phyloP scores from a whole-genome alignment of 2,888 invertebrate species.

The Rugalucina vietnamica region DNA sequence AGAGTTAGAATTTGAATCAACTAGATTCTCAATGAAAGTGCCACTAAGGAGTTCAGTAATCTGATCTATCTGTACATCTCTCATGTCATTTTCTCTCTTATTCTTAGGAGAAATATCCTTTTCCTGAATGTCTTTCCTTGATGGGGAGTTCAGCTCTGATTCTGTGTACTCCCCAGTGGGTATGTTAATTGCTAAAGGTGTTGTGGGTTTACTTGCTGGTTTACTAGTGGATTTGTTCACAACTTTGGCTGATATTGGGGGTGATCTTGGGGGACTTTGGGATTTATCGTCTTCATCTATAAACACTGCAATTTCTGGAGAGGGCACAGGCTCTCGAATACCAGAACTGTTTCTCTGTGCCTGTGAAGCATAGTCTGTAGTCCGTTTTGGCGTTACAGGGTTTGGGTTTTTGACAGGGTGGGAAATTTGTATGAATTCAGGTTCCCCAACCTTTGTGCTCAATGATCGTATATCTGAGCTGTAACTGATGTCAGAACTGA shows the following conservation, averaged over 20 bases:
- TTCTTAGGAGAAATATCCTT: conserved; percentile 44
- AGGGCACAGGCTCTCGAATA: conserved; percentile 65
- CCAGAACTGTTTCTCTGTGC: conserved; percentile 42
- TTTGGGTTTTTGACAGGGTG: conserved; percentile 71
- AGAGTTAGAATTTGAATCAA: background rate
- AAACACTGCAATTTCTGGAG: conserved; percentile 56
- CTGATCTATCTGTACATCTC: conserved; percentile 72
- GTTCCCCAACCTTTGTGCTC: conserved; percentile 58
- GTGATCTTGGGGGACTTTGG: background rate
- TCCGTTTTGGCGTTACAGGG: conserved; percentile 47
- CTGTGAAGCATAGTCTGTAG: conserved; percentile 50
- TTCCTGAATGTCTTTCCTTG: conserved; percentile 28
- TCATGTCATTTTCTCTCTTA: conserved; percentile 64
- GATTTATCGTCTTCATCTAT: conserved; percentile 21
- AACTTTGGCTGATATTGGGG: conserved; percentile 35
- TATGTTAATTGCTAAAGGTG: conserved; percentile 73
- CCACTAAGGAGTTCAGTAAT: conserved; percentile 67
- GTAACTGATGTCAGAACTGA: conserved; percentile 1
- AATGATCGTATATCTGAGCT: conserved; percentile 18
- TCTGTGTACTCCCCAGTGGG: conserved; percentile 77
- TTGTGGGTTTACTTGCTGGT: conserved; percentile 37
- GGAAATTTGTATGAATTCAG: conserved; percentile 77
- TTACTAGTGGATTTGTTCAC: conserved; percentile 28
- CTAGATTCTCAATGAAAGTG: conserved; percentile 53
- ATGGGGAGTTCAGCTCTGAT: conserved; percentile 66